Percentiles rank a stretch among this genome's conserved stretches.
Conservation (phyloP, 2,888 invertebrate genomes). For the Boloria selene region DNA sequence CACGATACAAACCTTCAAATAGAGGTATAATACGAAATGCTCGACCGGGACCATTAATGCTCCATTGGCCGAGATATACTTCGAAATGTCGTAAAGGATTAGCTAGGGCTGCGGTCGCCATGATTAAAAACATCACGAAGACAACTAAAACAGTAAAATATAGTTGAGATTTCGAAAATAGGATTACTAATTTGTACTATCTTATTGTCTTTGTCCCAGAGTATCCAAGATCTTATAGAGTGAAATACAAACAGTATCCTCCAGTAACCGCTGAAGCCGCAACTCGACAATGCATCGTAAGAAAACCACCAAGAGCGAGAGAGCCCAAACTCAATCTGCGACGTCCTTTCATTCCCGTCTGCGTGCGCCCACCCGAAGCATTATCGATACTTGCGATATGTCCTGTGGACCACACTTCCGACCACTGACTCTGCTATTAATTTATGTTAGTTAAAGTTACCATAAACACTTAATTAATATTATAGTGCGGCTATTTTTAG, state of each 20-base stretch:
- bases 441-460: background rate
- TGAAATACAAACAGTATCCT: slow-evolving; percentile 58
- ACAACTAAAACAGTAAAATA: slow-evolving; percentile 50
- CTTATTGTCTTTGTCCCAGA: too few relatives aligned
- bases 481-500: too few relatives aligned
- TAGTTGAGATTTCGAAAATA: background rate
- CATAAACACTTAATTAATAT: too few relatives aligned
- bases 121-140: slow-evolving; percentile 56
- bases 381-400: slow-evolving; percentile 64
- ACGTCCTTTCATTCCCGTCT: slow-evolving; percentile 50
- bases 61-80: slow-evolving; percentile 76
- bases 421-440: slow-evolving; percentile 60
- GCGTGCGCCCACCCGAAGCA: slow-evolving; percentile 50
- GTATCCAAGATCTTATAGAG: background rate
- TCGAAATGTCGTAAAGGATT: slow-evolving; percentile 75
- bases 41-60: slow-evolving; percentile 73
- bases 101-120: slow-evolving; percentile 56
- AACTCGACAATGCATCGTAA: slow-evolving; percentile 69
- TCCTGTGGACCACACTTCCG: slow-evolving; percentile 67
- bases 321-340: slow-evolving; percentile 59
- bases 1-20: slow-evolving; percentile 33
- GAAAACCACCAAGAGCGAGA: slow-evolving; percentile 58
- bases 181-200: too few relatives aligned
- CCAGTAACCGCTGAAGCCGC: slow-evolving; percentile 62
- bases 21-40: slow-evolving; percentile 71